Evolutionary conservation across 1,140 invertebrate species (phyloP).

Genomic region (Zaprionus davidi): DNA sequence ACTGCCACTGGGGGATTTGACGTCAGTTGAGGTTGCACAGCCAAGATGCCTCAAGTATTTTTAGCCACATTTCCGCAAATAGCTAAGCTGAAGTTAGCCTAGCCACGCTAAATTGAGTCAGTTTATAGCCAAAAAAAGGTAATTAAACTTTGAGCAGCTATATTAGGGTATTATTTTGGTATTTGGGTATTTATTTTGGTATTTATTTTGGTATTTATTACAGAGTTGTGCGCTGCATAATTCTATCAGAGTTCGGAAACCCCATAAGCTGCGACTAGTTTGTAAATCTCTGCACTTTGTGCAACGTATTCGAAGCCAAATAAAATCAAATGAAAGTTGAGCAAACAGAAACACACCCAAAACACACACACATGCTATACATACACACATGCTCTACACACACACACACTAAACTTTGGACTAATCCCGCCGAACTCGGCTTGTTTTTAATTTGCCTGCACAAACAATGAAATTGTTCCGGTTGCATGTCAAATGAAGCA

Average conservation of each 20-base stretch:
- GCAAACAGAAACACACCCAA: slow-evolving; percentile 29
- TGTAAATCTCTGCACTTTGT: slow-evolving; percentile 37
- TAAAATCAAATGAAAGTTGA: slow-evolving; percentile 48
- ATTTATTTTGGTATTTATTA: neutral
- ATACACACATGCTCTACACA: slow-evolving; percentile 18
- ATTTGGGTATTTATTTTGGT: neutral
- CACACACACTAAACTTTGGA: slow-evolving; percentile 2
- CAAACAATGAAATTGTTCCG: slow-evolving; percentile 70
- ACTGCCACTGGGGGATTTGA: slow-evolving; percentile 44
- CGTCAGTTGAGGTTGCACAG: slow-evolving; percentile 12
- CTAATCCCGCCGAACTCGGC: slow-evolving; percentile 37
- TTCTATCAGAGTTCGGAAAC: slow-evolving; percentile 12
- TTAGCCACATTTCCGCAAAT: slow-evolving; percentile 5
- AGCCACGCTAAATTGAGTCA: neutral
- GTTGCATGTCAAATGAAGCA: slow-evolving; percentile 79
- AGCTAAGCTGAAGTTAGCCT: neutral
- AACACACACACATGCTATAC: slow-evolving; percentile 9
- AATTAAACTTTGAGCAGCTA: neutral
- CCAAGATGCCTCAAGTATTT: neutral
- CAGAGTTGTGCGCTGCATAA: neutral
- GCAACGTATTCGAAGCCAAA: slow-evolving; percentile 4
- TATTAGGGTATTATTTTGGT: neutral
- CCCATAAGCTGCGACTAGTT: slow-evolving; percentile 55
- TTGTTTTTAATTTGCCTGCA: slow-evolving; percentile 69
- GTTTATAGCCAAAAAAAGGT: neutral